Base-by-base conservation (phyloP, 2,888 invertebrate species). In the Oscheius onirici region DNA sequence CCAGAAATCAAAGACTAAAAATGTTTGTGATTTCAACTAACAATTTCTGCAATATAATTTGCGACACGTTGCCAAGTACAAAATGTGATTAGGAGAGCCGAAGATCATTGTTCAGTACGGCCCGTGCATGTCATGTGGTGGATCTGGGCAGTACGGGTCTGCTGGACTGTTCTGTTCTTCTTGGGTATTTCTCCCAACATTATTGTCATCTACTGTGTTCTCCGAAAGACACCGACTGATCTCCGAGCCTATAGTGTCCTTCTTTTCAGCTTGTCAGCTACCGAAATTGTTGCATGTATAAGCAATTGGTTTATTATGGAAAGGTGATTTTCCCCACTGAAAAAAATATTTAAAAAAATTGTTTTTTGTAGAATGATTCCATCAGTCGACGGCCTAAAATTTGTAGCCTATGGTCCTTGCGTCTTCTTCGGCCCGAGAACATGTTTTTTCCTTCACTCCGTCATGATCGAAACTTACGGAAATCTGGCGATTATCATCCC, bases 231-330 rank as follows among this genome's bases (percentile, higher is more conserved):
- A n/a, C 54, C 54, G 11, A 13, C 11, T 1, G 54, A 55, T n/a
- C 22, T 55, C 15, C 10, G 26, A n/a, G 10, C 54, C 13, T 55
- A 55, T n/a, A 55, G 54, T n/a, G 34, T 55, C 15, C 34, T 55
- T 55, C 34, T 55, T 15, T 24, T 55, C n/a, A 22, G 22, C 22
- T 55, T 55, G 34, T 22, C 54, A 2, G n/a, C 26, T 22, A 55
- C 54, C 8, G 54, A 55, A 55, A n/a, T 26, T 3, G 13, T 26
- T 10, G 54, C 54, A 15, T 17, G 15, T 3, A 11, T 55, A 8
- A 55, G 24, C 10, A 55, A 55, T 24, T 55, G 54, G 54, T 28
- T 55, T 11, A 55, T 55, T n/a, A 55, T 55, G 54, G 54, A 55
- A 55, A 55, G 54, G 54, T 55, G n/a, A n/a, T n/a, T n/a, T n/a